Conservation (phyloP, 2,113 vertebrate genomes). For the Meriones unguiculatus region DNA sequence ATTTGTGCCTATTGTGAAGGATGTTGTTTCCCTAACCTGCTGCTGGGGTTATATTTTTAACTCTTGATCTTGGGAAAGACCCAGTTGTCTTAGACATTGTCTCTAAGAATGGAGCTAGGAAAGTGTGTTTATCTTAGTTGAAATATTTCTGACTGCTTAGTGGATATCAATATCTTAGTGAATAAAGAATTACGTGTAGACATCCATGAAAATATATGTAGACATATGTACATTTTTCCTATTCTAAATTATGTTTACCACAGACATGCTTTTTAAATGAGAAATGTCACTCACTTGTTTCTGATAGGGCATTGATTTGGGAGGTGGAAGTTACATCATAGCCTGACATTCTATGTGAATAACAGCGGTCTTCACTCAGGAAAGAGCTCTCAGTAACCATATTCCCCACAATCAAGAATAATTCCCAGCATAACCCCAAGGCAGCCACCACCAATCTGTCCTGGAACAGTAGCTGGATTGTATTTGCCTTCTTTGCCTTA, state of each 20-base stretch:
- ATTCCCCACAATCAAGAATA: background rate
- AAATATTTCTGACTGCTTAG: background rate
- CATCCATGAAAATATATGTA: background rate
- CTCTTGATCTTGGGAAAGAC: background rate
- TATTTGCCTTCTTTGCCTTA: background rate
- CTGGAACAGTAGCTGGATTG: constrained; percentile 5
- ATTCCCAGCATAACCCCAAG: background rate
- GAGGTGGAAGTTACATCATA: background rate
- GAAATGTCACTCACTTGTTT: background rate
- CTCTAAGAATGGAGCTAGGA: background rate
- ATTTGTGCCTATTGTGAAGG: too few relatives aligned
- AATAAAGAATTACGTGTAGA: background rate
- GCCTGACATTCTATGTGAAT: background rate
- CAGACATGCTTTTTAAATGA: background rate
- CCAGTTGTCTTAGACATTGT: background rate
- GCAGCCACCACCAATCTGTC: background rate
- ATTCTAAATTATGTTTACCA: background rate
- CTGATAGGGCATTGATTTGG: background rate
- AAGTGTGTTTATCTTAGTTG: background rate
- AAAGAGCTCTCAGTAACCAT: background rate
- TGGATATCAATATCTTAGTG: background rate
- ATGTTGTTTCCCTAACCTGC: background rate
- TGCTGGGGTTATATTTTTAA: background rate
- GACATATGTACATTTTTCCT: background rate
- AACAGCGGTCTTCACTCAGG: background rate